These are phyloP conservation scores for Acipenser oxyrinchus DNA, from an alignment of 2,797 vertebrate species.

Conservation along the genomic window DNA sequence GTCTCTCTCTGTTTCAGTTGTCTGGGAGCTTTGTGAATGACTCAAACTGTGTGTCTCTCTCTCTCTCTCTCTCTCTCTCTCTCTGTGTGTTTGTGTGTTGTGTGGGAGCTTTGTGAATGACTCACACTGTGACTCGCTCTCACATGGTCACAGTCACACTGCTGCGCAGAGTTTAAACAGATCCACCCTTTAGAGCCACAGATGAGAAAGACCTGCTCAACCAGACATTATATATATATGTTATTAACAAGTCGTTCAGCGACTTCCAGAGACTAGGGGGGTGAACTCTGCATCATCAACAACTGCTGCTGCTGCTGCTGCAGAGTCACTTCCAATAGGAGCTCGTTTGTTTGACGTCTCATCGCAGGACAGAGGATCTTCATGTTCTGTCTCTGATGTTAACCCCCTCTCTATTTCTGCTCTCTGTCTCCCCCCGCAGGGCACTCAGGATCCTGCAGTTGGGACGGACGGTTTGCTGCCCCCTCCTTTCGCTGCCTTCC, in stretches of 20 bases:
- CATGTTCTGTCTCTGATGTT: too few relatives aligned
- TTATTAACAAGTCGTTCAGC: too few relatives aligned
- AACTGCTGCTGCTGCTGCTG: too few relatives aligned
- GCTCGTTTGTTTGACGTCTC: too few relatives aligned
- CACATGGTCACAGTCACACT: too few relatives aligned
- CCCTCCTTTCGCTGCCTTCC: slow-evolving; percentile 53
- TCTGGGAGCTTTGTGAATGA: background rate
- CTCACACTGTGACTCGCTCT: slow-evolving; percentile 23
- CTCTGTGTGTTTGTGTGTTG: background rate
- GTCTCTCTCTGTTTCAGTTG: background rate
- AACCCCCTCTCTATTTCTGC: background rate
- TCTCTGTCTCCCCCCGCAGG: slow-evolving; percentile 30
- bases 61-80: too few relatives aligned
- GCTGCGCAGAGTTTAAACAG: background rate
- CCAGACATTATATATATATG: too few relatives aligned
- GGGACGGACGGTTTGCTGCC: slow-evolving; percentile 55
- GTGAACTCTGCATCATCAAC: too few relatives aligned
- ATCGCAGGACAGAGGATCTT: background rate
- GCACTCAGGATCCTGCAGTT: slow-evolving; percentile 57
- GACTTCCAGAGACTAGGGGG: too few relatives aligned
- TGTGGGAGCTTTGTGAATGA: slow-evolving; percentile 29
- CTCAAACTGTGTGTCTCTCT: background rate
- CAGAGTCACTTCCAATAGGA: too few relatives aligned
- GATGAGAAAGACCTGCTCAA: background rate
- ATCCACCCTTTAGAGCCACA: background rate